Percentiles rank a stretch among this genome's conserved stretches.
These are phyloP conservation scores for Chiridota heheva DNA, from an alignment of 35 echinoderm and acorn worm genomes.

Conservation along the genomic window DNA sequence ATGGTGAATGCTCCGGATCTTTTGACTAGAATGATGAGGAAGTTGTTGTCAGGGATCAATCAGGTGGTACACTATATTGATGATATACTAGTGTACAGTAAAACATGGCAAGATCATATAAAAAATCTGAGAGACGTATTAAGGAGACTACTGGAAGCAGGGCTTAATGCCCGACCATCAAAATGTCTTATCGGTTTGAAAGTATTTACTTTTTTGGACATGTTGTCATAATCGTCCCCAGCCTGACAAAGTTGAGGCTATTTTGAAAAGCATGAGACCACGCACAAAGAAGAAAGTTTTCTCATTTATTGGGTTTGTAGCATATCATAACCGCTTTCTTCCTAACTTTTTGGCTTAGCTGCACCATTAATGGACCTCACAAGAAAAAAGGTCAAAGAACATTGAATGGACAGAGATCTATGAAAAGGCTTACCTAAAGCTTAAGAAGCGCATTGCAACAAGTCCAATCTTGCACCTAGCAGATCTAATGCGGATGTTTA, in stretches of 20 bases:
- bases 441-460: too few species aligned
- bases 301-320: too few species aligned
- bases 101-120: conserved; percentile 33
- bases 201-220: conserved; percentile 27
- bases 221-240: neutral
- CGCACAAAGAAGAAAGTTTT: too few species aligned
- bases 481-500: too few species aligned
- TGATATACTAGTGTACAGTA: conserved; percentile 1
- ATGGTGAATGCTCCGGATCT: conserved; percentile 29
- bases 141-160: neutral
- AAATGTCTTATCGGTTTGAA: conserved; percentile 31
- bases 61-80: conserved; percentile 20
- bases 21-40: conserved; percentile 53
- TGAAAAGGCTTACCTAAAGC: too few species aligned
- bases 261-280: neutral
- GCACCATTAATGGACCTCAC: too few species aligned
- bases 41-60: conserved; percentile 5
- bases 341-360: too few species aligned
- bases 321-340: too few species aligned
- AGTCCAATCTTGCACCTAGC: too few species aligned
- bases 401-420: too few species aligned
- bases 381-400: too few species aligned
- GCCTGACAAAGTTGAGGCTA: neutral
- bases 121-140: conserved; percentile 12
- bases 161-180: conserved; percentile 21